Evolutionary conservation across 1,140 invertebrate species (phyloP), one percentile per base, ranked within the genome.

Genomic region (Melitaea cinxia): DNA sequence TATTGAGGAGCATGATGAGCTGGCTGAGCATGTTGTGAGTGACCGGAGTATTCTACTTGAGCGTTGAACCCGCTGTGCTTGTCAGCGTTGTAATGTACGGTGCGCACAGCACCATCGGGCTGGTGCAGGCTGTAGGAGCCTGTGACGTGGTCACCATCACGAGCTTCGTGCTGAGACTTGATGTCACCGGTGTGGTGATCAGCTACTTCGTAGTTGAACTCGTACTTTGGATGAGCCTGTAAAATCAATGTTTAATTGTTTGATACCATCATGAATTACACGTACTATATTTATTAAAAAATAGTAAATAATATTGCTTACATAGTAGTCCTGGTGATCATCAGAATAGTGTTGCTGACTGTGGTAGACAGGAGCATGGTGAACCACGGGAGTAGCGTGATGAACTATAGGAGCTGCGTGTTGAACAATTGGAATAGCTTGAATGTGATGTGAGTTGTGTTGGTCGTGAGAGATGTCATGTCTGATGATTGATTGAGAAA

Each of bases 401-500:
- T 57, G 53, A 4, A 45, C n/a, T 26, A 23, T 33, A 9, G 21
- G 3, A 15, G 59, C 24, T 12, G 61, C 24, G 47, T 64, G 52
- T 24, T 60, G 33, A 2, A 19, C 24, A 4, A 59, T 12, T 9
- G 45, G 56, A 35, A 26, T 17, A 17, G 24, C 7, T 17, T 59
- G 28, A 12, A 45, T n/a, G n/a, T 23, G 24, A 14, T 23, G 4
- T 24, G 12, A 10, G 61, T 15, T 15, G 26, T 60, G 39, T 7
- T 64, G 45, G 33, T 53, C 33, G 30, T 65, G 56, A 53, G 56
- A 70, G 65, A 58, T 59, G 33, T 77, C 71, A 45, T 83, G 79
- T 4, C 73, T 72, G 26, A 80, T 49, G 50, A 78, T 74, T 54
- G 73, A 80, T 50, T 83, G 80, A 15, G 75, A 82, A 14, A 79